phyloP scores from a whole-genome alignment of 2,797 vertebrate genomes.

The Enteromius treurensis region DNA sequence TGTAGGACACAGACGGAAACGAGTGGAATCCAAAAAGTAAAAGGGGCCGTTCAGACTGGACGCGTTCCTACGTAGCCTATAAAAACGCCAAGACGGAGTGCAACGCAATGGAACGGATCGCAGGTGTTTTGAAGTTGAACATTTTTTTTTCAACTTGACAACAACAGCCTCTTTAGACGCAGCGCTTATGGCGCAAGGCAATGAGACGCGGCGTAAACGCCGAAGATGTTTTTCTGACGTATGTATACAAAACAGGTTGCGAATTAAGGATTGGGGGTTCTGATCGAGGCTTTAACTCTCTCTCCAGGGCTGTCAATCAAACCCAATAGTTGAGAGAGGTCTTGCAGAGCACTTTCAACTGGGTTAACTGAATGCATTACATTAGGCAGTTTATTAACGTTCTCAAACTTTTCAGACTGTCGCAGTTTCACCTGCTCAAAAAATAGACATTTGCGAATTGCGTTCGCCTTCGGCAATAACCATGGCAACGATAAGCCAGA shows the following conservation, averaged over 20 bases:
- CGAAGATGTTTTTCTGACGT: not conserved
- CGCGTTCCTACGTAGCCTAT: not conserved
- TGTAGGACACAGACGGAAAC: slow-evolving; percentile 24
- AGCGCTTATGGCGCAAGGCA: not conserved
- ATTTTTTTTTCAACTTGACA: not conserved
- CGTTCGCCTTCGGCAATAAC: not conserved
- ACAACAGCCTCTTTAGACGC: not conserved
- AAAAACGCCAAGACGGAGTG: not conserved
- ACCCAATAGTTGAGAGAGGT: not conserved
- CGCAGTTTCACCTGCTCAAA: slow-evolving; percentile 1
- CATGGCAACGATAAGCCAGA: not conserved
- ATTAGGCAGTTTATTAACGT: not conserved
- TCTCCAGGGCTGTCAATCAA: not conserved
- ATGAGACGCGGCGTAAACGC: not conserved
- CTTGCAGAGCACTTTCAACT: not conserved
- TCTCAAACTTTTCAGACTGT: not conserved
- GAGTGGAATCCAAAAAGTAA: not conserved
- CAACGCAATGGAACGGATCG: not conserved
- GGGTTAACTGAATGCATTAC: not conserved
- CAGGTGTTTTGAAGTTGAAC: slow-evolving; percentile 1
- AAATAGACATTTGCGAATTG: not conserved
- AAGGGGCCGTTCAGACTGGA: not conserved
- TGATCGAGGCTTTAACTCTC: not conserved
- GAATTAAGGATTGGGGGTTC: not conserved
- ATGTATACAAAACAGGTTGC: not conserved